Conservation (phyloP, 2,888 invertebrate genomes). For the Drosophila yooni region DNA sequence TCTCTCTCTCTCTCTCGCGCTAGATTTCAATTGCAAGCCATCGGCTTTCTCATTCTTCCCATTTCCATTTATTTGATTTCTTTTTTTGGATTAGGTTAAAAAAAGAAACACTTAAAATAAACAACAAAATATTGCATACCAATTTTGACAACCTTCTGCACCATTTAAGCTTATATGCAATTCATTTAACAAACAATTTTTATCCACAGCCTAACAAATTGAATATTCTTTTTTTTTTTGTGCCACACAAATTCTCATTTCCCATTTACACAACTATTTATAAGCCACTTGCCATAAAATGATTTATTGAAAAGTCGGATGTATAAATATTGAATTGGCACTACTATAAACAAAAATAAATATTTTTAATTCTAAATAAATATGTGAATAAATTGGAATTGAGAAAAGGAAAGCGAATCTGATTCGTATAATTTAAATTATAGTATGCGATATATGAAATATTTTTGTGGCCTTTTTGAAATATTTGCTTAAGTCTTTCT, state of each 20-base stretch:
- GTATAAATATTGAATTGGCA: slow-evolving; percentile 5
- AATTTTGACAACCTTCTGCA: neutral
- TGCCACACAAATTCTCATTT: neutral
- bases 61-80: neutral
- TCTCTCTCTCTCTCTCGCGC: too few species aligned
- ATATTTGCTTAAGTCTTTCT: slow-evolving; percentile 65
- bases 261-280: neutral
- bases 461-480: neutral
- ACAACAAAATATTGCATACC: neutral
- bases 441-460: too few species aligned
- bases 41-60: neutral
- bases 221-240: neutral
- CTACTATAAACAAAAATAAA: neutral
- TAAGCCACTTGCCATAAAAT: neutral
- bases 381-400: neutral
- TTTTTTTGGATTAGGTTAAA: neutral
- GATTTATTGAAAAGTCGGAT: neutral
- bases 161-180: neutral
- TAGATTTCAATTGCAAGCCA: neutral
- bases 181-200: neutral
- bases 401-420: neutral
- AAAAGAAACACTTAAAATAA: neutral
- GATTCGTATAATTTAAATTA: neutral
- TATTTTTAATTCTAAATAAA: neutral
- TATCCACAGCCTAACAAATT: neutral